phyloP scores from a whole-genome alignment of 2,113 vertebrate genomes.

The Nothocercus nigrocapillus region DNA sequence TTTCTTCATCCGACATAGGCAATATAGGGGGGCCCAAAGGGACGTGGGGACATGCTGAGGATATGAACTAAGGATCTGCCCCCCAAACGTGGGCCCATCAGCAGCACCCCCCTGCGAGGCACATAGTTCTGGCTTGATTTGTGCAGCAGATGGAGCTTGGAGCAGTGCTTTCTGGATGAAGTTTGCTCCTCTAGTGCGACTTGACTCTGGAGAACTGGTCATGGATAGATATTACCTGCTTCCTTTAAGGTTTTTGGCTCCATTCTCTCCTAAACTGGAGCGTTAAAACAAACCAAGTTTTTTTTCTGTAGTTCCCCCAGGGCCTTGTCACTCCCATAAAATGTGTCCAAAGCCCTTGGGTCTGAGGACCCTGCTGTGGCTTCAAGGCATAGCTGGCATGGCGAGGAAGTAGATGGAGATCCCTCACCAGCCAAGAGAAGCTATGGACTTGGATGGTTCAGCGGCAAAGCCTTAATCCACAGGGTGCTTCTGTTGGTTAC shows the following conservation, averaged over 20 bases:
- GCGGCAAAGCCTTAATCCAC: neutral
- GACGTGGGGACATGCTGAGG: neutral
- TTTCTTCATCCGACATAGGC: neutral
- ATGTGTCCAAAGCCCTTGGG: slow-evolving; percentile 10
- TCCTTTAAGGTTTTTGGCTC: neutral
- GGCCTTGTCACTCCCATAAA: slow-evolving; percentile 73
- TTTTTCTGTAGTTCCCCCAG: slow-evolving; percentile 64
- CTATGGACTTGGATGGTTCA: neutral
- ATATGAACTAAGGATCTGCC: neutral
- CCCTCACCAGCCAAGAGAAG: neutral
- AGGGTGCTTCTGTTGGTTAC: neutral
- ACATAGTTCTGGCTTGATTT: fast-evolving
- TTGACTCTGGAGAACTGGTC: neutral
- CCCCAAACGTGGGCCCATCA: neutral
- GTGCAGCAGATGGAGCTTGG: neutral
- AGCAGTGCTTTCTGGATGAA: neutral
- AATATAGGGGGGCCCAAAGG: neutral
- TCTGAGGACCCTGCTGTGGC: neutral
- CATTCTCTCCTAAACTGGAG: neutral
- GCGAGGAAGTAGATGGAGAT: neutral
- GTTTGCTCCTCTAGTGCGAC: neutral
- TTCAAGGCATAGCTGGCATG: neutral
- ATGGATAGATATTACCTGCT: neutral
- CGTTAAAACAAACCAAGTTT: neutral
- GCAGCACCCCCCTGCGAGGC: neutral